Evolutionary conservation across 2,797 vertebrate species (phyloP).

Genomic region (Rhyacichthys aspro): DNA sequence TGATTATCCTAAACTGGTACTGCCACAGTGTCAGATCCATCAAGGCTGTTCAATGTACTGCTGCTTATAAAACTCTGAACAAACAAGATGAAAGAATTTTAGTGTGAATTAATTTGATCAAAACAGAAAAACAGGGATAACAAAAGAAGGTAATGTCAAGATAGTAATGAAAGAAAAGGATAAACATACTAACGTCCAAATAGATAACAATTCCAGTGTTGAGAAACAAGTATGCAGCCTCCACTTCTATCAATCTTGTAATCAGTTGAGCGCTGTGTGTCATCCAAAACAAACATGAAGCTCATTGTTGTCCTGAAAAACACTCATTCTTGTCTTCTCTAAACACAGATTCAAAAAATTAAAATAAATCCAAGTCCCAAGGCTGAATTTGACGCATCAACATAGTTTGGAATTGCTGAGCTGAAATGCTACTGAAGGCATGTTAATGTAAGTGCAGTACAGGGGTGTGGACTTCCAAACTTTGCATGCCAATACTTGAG

Average conservation of each 20-base stretch:
- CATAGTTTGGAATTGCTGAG: slow-evolving; percentile 23
- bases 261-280: slow-evolving; percentile 20
- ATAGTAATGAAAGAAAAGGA: neutral
- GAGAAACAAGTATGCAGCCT: slow-evolving; percentile 50
- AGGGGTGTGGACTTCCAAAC: slow-evolving; percentile 63
- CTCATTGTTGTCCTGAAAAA: neutral
- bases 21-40: slow-evolving; percentile 87
- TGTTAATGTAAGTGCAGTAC: slow-evolving; percentile 32
- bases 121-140: neutral
- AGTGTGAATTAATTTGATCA: neutral
- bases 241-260: slow-evolving; percentile 49
- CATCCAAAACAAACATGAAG: slow-evolving; percentile 27
- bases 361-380: slow-evolving; percentile 2
- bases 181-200: slow-evolving; percentile 19
- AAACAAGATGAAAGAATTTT: neutral
- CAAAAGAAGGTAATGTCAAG: neutral
- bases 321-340: neutral
- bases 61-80: neutral
- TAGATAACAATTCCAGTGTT: slow-evolving; percentile 34
- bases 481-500: slow-evolving; percentile 79
- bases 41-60: slow-evolving; percentile 5
- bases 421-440: slow-evolving; percentile 29
- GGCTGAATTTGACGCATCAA: slow-evolving; percentile 10
- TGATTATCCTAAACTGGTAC: slow-evolving; percentile 90
- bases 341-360: neutral